Evolutionary conservation across 2,797 vertebrate species (phyloP).

Genomic region (Schizopygopsis pylzovi): DNA sequence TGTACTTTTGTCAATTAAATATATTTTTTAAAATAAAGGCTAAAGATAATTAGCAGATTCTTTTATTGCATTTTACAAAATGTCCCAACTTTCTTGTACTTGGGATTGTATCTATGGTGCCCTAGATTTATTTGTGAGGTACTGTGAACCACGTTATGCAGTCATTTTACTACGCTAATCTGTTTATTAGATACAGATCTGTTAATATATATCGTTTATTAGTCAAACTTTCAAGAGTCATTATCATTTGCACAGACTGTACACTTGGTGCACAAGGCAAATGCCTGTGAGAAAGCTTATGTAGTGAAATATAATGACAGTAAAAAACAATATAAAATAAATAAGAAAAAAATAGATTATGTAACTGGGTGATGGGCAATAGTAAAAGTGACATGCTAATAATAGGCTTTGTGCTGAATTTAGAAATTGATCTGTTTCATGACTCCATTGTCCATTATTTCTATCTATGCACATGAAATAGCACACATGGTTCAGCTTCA

Average conservation of each 20-base stretch:
- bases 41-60: no score
- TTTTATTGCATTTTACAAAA: no score
- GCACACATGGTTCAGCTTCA: neutral
- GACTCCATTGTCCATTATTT: conserved; percentile 12
- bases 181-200: no score
- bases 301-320: neutral
- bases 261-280: neutral
- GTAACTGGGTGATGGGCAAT: neutral
- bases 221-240: neutral
- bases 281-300: neutral
- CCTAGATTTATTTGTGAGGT: no score
- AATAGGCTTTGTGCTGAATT: neutral
- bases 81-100: no score
- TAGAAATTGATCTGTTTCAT: neutral
- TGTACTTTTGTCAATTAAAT: no score
- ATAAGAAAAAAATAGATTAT: neutral
- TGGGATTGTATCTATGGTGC: no score
- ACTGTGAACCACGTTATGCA: no score
- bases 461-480: conserved; percentile 17
- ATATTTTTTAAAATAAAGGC: no score
- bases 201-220: neutral
- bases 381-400: neutral
- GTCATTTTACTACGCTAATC: no score
- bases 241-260: neutral
- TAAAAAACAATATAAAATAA: neutral